These are phyloP conservation scores for Strix aluco DNA, from an alignment of 2,113 vertebrate genomes.

Conservation along the genomic window DNA sequence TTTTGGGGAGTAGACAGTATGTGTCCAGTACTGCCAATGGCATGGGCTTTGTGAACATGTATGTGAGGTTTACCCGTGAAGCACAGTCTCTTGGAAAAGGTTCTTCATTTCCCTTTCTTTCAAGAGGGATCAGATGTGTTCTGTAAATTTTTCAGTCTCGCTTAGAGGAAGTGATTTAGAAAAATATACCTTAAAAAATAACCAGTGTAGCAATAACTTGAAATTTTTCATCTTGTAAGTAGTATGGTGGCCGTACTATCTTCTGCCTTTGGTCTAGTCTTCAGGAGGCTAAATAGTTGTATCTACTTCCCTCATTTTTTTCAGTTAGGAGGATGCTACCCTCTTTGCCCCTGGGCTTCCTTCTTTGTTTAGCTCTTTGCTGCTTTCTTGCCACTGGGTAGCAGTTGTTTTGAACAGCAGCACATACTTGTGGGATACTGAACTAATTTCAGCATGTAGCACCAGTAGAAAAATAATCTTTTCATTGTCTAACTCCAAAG, in stretches of 20 bases:
- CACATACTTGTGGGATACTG: background rate
- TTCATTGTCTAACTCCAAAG: background rate
- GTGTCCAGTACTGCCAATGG: background rate
- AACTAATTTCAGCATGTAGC: background rate
- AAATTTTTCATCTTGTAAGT: background rate
- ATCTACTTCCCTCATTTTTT: background rate
- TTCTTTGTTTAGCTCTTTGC: background rate
- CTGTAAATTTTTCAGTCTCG: background rate
- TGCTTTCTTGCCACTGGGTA: background rate
- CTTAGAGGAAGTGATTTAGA: background rate
- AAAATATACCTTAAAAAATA: background rate
- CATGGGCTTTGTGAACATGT: background rate
- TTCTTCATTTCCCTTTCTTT: background rate
- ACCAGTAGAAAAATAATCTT: background rate
- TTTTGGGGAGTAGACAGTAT: background rate
- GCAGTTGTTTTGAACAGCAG: background rate
- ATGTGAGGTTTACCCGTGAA: background rate
- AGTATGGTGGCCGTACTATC: background rate
- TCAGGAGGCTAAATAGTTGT: background rate
- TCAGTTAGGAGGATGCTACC: background rate
- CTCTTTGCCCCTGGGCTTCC: background rate
- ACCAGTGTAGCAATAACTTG: background rate
- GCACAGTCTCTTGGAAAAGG: background rate
- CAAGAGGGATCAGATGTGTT: background rate
- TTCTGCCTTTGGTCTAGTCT: background rate